Evolutionary conservation across 37 sponge, comb jelly and placozoan genomes (phyloP).

Genomic region (Amphimedon queenslandica): DNA sequence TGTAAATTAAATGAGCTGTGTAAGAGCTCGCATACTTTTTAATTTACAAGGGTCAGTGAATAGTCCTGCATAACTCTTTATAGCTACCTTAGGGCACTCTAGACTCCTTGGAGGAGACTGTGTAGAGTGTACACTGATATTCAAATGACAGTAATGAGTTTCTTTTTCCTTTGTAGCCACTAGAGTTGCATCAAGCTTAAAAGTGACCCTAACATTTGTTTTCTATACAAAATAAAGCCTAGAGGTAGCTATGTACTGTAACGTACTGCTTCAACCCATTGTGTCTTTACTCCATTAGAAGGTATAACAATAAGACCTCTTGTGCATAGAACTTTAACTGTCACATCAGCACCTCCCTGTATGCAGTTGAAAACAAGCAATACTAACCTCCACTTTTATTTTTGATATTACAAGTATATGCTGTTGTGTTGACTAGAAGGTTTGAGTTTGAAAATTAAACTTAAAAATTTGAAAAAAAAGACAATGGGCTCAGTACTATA

Average conservation of each 20-base stretch:
- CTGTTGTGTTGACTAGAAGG: no score
- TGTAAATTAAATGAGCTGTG: no score
- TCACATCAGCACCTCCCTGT: slow-evolving; percentile 4
- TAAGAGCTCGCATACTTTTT: neutral
- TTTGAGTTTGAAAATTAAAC: no score
- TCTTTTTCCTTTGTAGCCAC: neutral
- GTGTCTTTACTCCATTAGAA: neutral
- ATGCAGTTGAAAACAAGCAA: neutral
- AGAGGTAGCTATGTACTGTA: no score
- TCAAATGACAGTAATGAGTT: neutral
- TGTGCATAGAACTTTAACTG: neutral
- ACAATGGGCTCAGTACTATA: no score
- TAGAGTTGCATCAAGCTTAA: neutral
- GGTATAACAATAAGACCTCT: neutral
- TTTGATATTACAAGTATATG: no score
- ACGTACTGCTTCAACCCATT: neutral
- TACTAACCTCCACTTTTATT: neutral
- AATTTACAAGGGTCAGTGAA: neutral
- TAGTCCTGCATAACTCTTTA: neutral
- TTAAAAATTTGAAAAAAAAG: no score
- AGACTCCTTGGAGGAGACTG: neutral
- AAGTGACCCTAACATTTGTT: no score
- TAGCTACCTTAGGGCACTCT: neutral
- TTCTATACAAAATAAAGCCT: no score
- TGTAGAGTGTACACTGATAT: neutral